Conservation (phyloP, 2,888 invertebrate genomes). For the Catocala fraxini region DNA sequence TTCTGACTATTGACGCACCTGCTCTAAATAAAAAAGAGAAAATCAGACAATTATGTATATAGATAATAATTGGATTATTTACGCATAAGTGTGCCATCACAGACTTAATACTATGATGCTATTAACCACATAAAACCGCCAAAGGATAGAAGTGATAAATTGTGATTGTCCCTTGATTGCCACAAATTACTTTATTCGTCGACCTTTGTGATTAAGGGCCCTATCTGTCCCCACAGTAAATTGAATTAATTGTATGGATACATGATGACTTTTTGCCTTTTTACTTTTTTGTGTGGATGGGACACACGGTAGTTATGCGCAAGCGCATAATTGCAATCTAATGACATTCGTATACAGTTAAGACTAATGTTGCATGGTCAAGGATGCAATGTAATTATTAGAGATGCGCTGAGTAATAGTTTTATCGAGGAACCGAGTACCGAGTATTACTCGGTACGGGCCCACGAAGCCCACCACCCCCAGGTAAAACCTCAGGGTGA, state of each 20-base stretch:
- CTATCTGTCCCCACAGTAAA: conserved; percentile 45
- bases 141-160: conserved; percentile 64
- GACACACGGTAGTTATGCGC: too few species aligned
- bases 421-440: too few species aligned
- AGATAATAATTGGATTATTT: conserved; percentile 8
- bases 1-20: neutral
- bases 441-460: too few species aligned
- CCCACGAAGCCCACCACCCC: too few species aligned
- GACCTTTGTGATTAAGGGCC: conserved; percentile 61
- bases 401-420: too few species aligned
- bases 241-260: conserved; percentile 29
- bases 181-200: conserved; percentile 78
- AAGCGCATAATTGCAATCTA: too few species aligned
- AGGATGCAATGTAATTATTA: too few species aligned
- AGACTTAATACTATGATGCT: conserved; percentile 24
- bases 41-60: conserved; percentile 19
- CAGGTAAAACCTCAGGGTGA: too few species aligned
- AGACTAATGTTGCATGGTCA: too few species aligned
- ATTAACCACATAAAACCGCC: conserved; percentile 35
- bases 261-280: conserved; percentile 16
- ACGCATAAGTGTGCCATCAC: conserved; percentile 28
- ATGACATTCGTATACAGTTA: too few species aligned
- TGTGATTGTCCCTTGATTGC: conserved; percentile 72
- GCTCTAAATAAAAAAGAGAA: neutral
- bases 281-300: too few species aligned